phyloP scores from a whole-genome alignment of 2,888 invertebrate species.

The Noctua janthe region DNA sequence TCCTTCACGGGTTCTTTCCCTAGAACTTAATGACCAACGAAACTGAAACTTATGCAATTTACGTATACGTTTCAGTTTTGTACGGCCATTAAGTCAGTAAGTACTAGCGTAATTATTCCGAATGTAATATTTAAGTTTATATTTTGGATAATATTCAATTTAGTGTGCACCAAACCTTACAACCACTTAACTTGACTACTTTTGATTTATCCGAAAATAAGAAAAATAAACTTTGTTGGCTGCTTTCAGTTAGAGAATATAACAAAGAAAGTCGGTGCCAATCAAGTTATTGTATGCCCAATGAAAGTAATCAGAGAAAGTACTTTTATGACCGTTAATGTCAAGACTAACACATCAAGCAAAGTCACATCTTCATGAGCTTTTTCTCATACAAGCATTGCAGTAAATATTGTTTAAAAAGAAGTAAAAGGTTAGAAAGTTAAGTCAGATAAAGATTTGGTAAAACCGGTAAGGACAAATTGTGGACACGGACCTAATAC shows the following conservation, averaged over 20 bases:
- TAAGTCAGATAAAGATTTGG: not conserved
- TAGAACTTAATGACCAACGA: too few species aligned
- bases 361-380: slow-evolving; percentile 13
- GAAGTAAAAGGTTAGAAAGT: not conserved
- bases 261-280: slow-evolving; percentile 62
- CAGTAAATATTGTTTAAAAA: slow-evolving; percentile 9
- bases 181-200: slow-evolving; percentile 41
- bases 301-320: slow-evolving; percentile 64
- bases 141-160: not conserved
- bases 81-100: too few species aligned
- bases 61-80: too few species aligned
- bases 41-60: too few species aligned
- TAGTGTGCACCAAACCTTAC: slow-evolving; percentile 2
- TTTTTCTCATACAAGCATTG: slow-evolving; percentile 21
- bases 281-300: slow-evolving; percentile 61
- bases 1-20: too few species aligned
- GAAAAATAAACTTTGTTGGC: slow-evolving; percentile 29
- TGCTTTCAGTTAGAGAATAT: slow-evolving; percentile 38
- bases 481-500: not conserved
- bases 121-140: not conserved
- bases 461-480: not conserved
- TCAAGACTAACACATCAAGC: slow-evolving; percentile 32
- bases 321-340: slow-evolving; percentile 57
- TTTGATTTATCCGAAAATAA: slow-evolving; percentile 56
- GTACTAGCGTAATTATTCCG: not conserved